Evolutionary conservation across 1,140 invertebrate species (phyloP), one percentile per base, ranked within the genome.

Genomic region (Andricus grossulariae): DNA sequence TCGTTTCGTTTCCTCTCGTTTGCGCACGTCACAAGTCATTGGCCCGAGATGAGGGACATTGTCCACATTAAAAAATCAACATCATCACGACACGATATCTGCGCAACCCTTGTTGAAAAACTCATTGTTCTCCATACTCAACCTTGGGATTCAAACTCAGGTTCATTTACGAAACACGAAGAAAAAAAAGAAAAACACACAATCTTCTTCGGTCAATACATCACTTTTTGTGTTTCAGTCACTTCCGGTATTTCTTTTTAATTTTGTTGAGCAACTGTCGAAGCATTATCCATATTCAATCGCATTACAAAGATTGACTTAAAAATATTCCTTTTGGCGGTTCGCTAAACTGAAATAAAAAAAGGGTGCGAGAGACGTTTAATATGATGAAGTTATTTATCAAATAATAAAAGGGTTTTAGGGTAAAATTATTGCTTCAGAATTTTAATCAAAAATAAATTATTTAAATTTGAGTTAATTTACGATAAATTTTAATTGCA

Each of bases 91-190:
- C 82, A 81, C 78, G 79, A 73, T 77, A 78, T 80, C 71, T 76
- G 73, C 73, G 72, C 80, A 75, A 77, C 74, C 73, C 79, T 73
- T 77, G 74, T 70, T 71, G 79, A 86, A 81, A 83, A 85, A 60
- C 78, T 84, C 82, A 86, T 86, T 87, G 79, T 87, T 85, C 83
- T 83, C 73, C 71, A 25, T 54, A 76, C 72, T 66, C 54, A 78
- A 77, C 74, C 77, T 55, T 72, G 74, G 78, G 81, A 81, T 82
- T 78, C 81, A 75, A 78, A 81, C 81, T 82, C 83, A 52, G 49
- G 83, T 83, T 77, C 83, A 85, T 78, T 79, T 78, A 83, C 76
- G 76, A 77, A 72, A 71, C 57, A 71, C 75, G 79, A 78, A 72
- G 78, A 74, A 66, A 12, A 50, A 52, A 60, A 52, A 77, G 50